Conservation (phyloP, 2,888 invertebrate species). For the Volucella inflata region DNA sequence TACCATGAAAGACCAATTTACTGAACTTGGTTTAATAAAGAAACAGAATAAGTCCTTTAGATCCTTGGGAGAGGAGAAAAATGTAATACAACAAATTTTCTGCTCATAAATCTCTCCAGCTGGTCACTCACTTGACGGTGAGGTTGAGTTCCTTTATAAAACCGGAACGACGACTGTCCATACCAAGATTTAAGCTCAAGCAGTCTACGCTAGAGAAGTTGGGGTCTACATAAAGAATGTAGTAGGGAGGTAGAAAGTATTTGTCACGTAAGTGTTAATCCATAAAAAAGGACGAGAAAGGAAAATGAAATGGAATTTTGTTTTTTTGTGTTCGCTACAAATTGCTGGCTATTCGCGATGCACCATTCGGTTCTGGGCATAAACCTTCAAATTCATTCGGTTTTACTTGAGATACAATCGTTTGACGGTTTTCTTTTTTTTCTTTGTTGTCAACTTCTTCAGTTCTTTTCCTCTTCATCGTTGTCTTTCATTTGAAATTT, state of each 20-base stretch:
- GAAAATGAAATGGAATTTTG: conserved; percentile 70
- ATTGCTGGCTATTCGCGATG: conserved; percentile 66
- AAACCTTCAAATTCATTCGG: conserved; percentile 68
- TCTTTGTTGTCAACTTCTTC: conserved; percentile 2
- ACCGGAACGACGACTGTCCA: neutral
- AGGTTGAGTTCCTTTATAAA: neutral
- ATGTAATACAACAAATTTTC: conserved; percentile 36
- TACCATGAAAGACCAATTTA: conserved; percentile 32
- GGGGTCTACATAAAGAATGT: neutral
- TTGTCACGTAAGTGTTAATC: conserved; percentile 75
- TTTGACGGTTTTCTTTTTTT: neutral
- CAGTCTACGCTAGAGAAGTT: too few species aligned
- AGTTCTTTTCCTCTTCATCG: conserved; percentile 7
- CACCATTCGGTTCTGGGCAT: conserved; percentile 61
- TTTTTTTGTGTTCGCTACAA: conserved; percentile 36
- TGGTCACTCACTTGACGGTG: conserved; percentile 40
- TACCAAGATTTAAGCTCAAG: neutral
- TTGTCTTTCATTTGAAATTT: conserved; percentile 29
- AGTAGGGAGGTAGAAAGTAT: conserved; percentile 33
- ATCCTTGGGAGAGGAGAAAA: neutral
- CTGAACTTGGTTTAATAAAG: conserved; percentile 38
- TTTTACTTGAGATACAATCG: conserved; percentile 48
- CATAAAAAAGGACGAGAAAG: conserved; percentile 57
- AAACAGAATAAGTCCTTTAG: conserved; percentile 18
- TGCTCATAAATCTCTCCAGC: conserved; percentile 36